A percentile compares a stretch with the other conserved stretches of the same genome.
Evolutionary conservation across 2,797 vertebrate genomes (phyloP).

Genomic region (Yasuhikotakia modesta): DNA sequence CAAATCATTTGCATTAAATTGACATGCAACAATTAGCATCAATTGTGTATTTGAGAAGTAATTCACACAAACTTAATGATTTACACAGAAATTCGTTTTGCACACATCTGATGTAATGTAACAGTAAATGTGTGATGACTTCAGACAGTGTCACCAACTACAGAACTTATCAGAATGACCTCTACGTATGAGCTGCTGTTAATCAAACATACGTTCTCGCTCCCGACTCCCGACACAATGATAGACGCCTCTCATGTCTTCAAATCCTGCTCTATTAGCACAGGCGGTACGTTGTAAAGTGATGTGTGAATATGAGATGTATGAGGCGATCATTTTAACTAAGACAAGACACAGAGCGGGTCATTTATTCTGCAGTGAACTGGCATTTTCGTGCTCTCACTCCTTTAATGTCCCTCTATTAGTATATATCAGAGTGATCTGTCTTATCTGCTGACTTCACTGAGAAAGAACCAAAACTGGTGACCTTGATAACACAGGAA

Average conservation of each 20-base stretch:
- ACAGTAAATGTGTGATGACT: neutral
- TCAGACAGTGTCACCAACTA: neutral
- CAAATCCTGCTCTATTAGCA: conserved; percentile 44
- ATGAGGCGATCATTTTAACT: conserved; percentile 43
- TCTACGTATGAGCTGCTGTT: conserved; percentile 23
- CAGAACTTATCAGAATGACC: conserved; percentile 19
- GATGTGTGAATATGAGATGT: conserved; percentile 48
- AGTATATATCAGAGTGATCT: conserved; percentile 59
- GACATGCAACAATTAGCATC: too few relatives aligned
- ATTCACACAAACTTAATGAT: too few relatives aligned
- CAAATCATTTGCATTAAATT: too few relatives aligned
- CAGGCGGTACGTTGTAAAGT: conserved; percentile 42
- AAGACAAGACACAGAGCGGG: conserved; percentile 26
- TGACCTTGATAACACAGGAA: conserved; percentile 59
- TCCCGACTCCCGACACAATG: conserved; percentile 38
- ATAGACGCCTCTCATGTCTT: conserved; percentile 35
- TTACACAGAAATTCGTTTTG: too few relatives aligned
- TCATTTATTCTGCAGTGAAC: conserved; percentile 53
- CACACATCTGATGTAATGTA: neutral
- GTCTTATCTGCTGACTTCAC: conserved; percentile 57
- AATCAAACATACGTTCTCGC: conserved; percentile 12
- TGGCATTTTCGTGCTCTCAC: conserved; percentile 51
- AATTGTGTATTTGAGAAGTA: too few relatives aligned
- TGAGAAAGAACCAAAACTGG: conserved; percentile 48
- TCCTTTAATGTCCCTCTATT: conserved; percentile 62